Conservation (phyloP, 2,888 invertebrate genomes). For the Pediacus dermestoides region DNA sequence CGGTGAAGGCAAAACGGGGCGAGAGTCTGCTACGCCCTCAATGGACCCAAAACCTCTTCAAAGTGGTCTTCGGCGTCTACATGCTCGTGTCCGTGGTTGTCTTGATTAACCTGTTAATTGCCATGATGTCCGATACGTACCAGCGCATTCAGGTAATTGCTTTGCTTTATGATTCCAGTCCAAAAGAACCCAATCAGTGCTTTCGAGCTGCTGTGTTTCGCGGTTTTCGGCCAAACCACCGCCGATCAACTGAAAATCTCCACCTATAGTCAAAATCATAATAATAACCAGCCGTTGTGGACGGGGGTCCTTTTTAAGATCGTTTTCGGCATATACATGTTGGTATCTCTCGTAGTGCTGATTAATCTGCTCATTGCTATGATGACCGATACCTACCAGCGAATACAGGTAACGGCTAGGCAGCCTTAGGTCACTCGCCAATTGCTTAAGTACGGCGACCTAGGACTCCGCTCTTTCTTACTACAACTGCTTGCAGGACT, state of each 20-base stretch:
- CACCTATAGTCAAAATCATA: slow-evolving; percentile 53
- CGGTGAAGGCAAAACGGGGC: slow-evolving; percentile 69
- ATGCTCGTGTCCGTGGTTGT: slow-evolving; percentile 98
- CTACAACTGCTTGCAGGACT: slow-evolving; percentile 1
- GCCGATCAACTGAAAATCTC: slow-evolving; percentile 74
- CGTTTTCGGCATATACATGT: slow-evolving; percentile 92
- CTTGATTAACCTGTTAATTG: slow-evolving; percentile 97
- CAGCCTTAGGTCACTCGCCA: slow-evolving; percentile 21
- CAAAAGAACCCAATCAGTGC: slow-evolving; percentile 88
- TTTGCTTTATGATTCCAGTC: slow-evolving; percentile 68
- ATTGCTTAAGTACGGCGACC: slow-evolving; percentile 17
- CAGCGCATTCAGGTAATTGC: slow-evolving; percentile 94
- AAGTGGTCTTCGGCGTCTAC: slow-evolving; percentile 93
- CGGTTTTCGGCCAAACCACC: slow-evolving; percentile 93
- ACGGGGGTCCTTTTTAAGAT: slow-evolving; percentile 84
- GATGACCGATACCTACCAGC: slow-evolving; percentile 99
- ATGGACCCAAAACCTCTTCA: slow-evolving; percentile 85
- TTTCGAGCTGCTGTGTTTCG: slow-evolving; percentile 98
- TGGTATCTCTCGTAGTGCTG: slow-evolving; percentile 97
- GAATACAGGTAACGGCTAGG: slow-evolving; percentile 79
- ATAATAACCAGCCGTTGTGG: slow-evolving; percentile 70
- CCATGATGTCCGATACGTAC: slow-evolving; percentile 99
- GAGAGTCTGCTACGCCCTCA: slow-evolving; percentile 71
- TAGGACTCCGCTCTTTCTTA: neutral
- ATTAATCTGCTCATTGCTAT: slow-evolving; percentile 99